Evolutionary conservation across 64 coral and sea anemone species (phyloP).

Genomic region (Actinia equina): DNA sequence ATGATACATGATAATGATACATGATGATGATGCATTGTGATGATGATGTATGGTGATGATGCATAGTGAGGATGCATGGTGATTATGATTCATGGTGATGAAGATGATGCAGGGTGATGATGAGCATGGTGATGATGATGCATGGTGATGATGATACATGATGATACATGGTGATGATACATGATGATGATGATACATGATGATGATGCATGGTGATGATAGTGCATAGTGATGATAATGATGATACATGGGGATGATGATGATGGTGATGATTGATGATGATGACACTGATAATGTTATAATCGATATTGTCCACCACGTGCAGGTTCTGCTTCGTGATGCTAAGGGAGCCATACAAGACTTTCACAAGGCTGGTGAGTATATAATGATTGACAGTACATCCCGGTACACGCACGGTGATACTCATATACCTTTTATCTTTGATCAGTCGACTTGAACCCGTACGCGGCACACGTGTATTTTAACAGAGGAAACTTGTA

Average conservation of each 20-base stretch:
- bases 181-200: too few species aligned
- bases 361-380: slow-evolving; percentile 85
- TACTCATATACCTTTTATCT: neutral
- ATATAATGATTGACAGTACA: too few species aligned
- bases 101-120: too few species aligned
- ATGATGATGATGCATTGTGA: neutral
- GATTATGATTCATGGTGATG: too few species aligned
- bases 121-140: too few species aligned
- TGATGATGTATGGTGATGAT: neutral
- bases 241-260: neutral
- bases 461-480: slow-evolving; percentile 79
- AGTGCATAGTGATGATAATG: neutral
- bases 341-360: slow-evolving; percentile 73
- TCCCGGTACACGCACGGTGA: too few species aligned
- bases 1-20: neutral
- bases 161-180: neutral
- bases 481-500: slow-evolving; percentile 83
- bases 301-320: neutral
- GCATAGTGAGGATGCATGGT: too few species aligned
- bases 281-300: neutral
- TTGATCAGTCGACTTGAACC: slow-evolving; percentile 63
- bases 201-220: too few species aligned
- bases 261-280: neutral
- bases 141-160: too few species aligned
- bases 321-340: slow-evolving; percentile 80